Conservation (phyloP, 2,888 invertebrate species). For the Plemyria rubiginata region DNA sequence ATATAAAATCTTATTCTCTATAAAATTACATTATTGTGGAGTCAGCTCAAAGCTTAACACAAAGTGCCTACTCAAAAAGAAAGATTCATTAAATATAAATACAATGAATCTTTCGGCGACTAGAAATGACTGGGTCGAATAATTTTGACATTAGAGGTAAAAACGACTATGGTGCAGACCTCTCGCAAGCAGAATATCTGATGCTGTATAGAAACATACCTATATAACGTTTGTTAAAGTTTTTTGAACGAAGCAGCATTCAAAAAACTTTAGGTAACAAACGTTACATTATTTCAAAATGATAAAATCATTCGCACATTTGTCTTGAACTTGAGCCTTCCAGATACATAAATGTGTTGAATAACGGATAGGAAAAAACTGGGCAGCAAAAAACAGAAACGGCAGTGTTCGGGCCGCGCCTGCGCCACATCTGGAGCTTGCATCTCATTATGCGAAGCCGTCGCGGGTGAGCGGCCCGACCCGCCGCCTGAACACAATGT, state of each 20-base stretch:
- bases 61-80: too few species aligned
- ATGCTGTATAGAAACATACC: too few species aligned
- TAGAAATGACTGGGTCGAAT: neutral
- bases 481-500: conserved; percentile 63
- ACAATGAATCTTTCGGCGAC: neutral
- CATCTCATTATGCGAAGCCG: conserved; percentile 79
- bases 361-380: conserved; percentile 48
- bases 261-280: neutral
- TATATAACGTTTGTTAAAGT: too few species aligned
- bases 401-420: conserved; percentile 70
- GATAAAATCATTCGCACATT: conserved; percentile 23
- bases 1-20: too few species aligned
- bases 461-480: conserved; percentile 69
- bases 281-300: conserved; percentile 3
- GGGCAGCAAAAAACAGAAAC: conserved; percentile 67
- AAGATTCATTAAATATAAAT: too few species aligned
- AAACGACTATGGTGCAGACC: too few species aligned
- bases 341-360: conserved; percentile 26
- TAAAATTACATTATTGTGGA: too few species aligned
- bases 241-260: neutral
- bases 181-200: too few species aligned
- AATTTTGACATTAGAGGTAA: too few species aligned
- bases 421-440: conserved; percentile 82
- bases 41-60: too few species aligned
- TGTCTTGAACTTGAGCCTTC: conserved; percentile 20